Percentiles rank a stretch among this genome's conserved stretches.
These are phyloP conservation scores for Tiliqua scincoides DNA, from an alignment of 2,113 vertebrate species.

Conservation along the genomic window DNA sequence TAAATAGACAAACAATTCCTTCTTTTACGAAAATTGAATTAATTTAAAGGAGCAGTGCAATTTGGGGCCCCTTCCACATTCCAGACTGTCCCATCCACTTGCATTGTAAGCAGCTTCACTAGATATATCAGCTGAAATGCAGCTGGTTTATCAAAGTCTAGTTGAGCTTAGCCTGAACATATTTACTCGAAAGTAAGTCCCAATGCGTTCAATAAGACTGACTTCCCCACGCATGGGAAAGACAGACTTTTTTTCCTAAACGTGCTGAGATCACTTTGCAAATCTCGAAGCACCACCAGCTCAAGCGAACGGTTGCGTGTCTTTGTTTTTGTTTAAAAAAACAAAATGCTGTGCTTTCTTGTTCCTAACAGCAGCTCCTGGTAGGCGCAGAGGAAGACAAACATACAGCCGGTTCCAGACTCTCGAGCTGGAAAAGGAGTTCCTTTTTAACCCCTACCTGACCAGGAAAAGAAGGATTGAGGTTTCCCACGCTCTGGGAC, in stretches of 20 bases:
- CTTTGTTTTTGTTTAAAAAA: constrained; percentile 14
- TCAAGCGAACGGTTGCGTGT: neutral
- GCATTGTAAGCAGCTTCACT: neutral
- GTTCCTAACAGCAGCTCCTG: constrained; percentile 82
- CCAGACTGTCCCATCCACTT: no score
- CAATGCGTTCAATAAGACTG: neutral
- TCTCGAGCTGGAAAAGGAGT: constrained; percentile 86
- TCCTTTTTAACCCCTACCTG: constrained; percentile 88
- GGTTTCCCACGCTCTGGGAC: constrained; percentile 85
- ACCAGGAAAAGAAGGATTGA: constrained; percentile 88
- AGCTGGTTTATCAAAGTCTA: neutral
- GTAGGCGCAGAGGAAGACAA: constrained; percentile 86
- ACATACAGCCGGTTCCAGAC: constrained; percentile 90
- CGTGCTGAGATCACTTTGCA: no score
- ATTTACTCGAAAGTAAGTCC: neutral
- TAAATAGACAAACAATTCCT: no score
- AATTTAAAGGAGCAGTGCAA: neutral
- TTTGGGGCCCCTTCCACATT: neutral
- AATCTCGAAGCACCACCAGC: no score
- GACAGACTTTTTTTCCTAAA: neutral
- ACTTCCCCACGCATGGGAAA: rapidly evolving
- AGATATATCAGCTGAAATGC: neutral
- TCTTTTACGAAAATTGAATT: no score
- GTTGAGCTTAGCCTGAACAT: neutral
- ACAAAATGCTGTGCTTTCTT: constrained; percentile 64